Percentiles rank a stretch among this genome's conserved stretches.
Evolutionary conservation across 2,888 invertebrate genomes (phyloP).

Genomic region (Protophormia terraenovae): DNA sequence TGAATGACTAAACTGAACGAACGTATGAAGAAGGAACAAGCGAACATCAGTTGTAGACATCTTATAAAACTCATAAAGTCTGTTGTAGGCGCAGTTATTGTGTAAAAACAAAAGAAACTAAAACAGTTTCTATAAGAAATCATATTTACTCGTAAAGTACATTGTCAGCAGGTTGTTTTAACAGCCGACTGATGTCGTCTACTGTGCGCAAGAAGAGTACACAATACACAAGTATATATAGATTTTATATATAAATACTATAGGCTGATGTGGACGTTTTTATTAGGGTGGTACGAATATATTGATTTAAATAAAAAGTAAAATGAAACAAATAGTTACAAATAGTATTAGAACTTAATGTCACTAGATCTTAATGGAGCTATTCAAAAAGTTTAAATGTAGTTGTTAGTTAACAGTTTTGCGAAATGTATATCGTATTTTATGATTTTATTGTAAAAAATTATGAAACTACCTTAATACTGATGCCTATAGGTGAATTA

Average conservation of each 20-base stretch:
- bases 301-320: no score
- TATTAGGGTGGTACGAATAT: background rate
- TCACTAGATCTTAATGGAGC: no score
- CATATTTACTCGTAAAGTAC: constrained; percentile 33
- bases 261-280: background rate
- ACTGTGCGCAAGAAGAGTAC: constrained; percentile 12
- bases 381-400: no score
- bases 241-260: background rate
- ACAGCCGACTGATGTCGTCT: constrained; percentile 37
- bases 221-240: background rate
- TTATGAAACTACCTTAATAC: background rate
- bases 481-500: background rate
- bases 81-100: constrained; percentile 59
- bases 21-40: constrained; percentile 17
- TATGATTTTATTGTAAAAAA: background rate
- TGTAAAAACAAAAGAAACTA: constrained; percentile 34
- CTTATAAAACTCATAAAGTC: constrained; percentile 64
- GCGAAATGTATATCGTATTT: no score
- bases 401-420: no score
- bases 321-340: no score
- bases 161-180: constrained; percentile 55
- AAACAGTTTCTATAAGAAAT: background rate
- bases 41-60: constrained; percentile 55
- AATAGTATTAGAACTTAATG: no score
- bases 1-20: constrained; percentile 34